Evolutionary conservation across 2,113 vertebrate genomes (phyloP).

Genomic region (Climacteris rufus): DNA sequence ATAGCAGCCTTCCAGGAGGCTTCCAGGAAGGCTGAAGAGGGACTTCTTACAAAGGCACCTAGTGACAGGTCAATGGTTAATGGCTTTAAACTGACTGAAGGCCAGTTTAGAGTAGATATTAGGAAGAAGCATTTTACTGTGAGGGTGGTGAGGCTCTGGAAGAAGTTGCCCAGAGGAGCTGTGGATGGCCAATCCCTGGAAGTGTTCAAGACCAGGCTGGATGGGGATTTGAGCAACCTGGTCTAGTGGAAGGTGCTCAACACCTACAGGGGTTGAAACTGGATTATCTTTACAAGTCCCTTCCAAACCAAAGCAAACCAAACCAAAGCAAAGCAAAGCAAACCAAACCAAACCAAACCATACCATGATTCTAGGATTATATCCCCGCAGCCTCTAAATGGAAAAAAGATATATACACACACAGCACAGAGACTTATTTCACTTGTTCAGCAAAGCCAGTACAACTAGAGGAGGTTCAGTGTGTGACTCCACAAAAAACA

Average conservation of each 20-base stretch:
- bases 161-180: background rate
- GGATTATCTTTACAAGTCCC: background rate
- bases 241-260: background rate
- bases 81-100: background rate
- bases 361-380: background rate
- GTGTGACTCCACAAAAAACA: background rate
- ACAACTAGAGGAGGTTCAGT: background rate
- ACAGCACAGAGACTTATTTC: accelerated
- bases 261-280: background rate
- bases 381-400: background rate
- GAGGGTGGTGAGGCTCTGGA: no score
- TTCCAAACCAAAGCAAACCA: background rate
- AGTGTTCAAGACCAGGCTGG: background rate
- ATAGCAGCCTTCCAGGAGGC: background rate
- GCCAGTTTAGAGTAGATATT: background rate
- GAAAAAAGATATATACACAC: accelerated
- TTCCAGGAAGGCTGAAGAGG: background rate
- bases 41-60: background rate
- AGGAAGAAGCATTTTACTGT: background rate
- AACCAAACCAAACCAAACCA: background rate
- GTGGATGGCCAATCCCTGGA: background rate
- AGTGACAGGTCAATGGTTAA: background rate
- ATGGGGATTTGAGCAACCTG: background rate
- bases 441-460: background rate
- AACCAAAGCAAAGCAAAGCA: no score